Conservation (phyloP, 2,797 vertebrate species). For the Calcarius lapponicus region DNA sequence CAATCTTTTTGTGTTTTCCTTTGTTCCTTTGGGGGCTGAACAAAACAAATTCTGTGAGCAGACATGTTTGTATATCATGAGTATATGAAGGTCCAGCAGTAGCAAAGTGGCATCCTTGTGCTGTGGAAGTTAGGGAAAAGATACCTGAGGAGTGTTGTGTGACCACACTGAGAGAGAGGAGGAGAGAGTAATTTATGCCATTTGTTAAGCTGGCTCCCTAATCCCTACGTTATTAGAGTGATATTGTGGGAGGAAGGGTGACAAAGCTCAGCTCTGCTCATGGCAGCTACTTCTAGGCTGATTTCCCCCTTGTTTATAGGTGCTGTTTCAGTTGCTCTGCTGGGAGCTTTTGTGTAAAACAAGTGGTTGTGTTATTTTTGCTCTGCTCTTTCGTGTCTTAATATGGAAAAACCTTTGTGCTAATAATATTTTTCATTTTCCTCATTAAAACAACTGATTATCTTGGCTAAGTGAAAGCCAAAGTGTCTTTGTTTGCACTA, state of each 20-base stretch:
- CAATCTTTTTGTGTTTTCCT: background rate
- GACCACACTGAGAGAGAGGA: background rate
- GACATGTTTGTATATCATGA: accelerated
- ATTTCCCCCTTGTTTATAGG: background rate
- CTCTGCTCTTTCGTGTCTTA: background rate
- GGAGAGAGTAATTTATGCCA: background rate
- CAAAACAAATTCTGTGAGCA: background rate
- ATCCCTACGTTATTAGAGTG: background rate
- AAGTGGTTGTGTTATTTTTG: background rate
- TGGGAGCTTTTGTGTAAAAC: background rate
- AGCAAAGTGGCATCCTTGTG: background rate
- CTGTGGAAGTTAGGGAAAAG: background rate
- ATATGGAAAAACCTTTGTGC: background rate
- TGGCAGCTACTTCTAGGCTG: background rate
- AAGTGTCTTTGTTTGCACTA: background rate
- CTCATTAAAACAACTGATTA: background rate
- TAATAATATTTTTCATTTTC: background rate
- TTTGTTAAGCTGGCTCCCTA: background rate
- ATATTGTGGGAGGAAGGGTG: background rate
- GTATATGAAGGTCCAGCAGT: background rate
- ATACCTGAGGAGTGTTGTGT: background rate
- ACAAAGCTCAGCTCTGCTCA: background rate
- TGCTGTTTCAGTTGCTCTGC: background rate
- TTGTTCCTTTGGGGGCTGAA: background rate
- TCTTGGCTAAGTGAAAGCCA: background rate